Base-by-base conservation (phyloP, 1,140 invertebrate species). In the Theocolax elegans region DNA sequence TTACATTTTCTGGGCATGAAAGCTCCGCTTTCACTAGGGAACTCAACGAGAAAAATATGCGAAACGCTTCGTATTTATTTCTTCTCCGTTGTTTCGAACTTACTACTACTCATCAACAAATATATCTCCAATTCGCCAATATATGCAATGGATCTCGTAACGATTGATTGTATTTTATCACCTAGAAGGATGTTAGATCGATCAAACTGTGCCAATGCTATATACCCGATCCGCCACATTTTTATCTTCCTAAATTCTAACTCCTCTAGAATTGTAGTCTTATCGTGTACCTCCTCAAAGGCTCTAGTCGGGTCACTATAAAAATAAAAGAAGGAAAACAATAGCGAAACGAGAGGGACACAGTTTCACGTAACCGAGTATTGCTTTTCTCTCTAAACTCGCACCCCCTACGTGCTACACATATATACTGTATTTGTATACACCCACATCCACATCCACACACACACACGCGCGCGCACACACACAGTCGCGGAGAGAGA, bases 221-320 rank as follows among this genome's bases (percentile, higher is more conserved):
- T n/a, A n/a, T n/a, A n/a, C n/a, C n/a, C n/a, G n/a, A n/a, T n/a
- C n/a, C n/a, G n/a, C n/a, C 25, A 51, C 53, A 58, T 76, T 79
- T 82, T 82, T 76, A 76, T 76, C 63, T 44, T 35, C 29, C 73
- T 80, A 81, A 82, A 81, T 79, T 82, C 81, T 78, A 82, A 83
- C 82, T 83, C 80, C 74, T 81, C 80, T 77, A 65, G 71, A 72
- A 74, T 76, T 79, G 73, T 79, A 83, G 84, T 83, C 80, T 85
- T 83, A 84, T 83, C 83, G 79, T 60, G 73, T 71, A 70, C 73
- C 17, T 19, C 51, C 31, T 15, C 21, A 49, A 35, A 58, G 66
- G 44, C 54, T 42, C 31, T 35, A 51, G 31, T 21, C 49, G n/a
- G 44, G 54, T 10, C 4, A 10, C 31, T 35, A 35, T 6, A 35